phyloP scores from a whole-genome alignment of 2,888 invertebrate genomes.

The Mesodorylaimus sp. region DNA sequence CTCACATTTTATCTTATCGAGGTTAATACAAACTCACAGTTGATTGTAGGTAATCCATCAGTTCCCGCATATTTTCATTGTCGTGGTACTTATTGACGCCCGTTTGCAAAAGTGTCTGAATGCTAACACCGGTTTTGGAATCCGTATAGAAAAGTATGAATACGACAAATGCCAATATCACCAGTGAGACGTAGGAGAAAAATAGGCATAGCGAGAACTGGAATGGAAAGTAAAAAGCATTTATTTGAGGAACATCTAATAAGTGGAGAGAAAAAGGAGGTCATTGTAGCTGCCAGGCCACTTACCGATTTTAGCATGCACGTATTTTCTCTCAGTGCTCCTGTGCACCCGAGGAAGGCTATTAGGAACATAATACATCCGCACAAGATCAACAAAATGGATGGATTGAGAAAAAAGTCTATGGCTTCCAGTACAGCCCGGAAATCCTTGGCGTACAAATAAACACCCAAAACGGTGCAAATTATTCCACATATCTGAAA shows the following conservation, averaged over 20 bases:
- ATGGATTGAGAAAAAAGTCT: conserved; percentile 9
- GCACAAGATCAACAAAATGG: conserved; percentile 6
- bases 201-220: conserved; percentile 26
- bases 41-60: conserved; percentile 26
- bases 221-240: too few relatives aligned
- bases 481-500: conserved; percentile 6
- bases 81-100: conserved; percentile 24
- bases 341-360: conserved; percentile 6
- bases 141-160: conserved; percentile 29
- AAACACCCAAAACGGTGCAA: conserved; percentile 23
- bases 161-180: conserved; percentile 21
- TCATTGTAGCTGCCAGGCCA: too few relatives aligned
- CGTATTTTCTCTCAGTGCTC: conserved; percentile 4
- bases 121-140: conserved; percentile 21
- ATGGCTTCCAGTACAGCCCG: conserved; percentile 7
- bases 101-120: conserved; percentile 21
- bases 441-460: conserved; percentile 24
- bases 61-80: conserved; percentile 26
- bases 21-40: too few relatives aligned
- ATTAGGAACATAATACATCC: conserved; percentile 5
- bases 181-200: conserved; percentile 23
- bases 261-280: too few relatives aligned
- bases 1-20: too few relatives aligned
- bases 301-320: conserved; percentile 7
- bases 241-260: too few relatives aligned